These are phyloP conservation scores for Gambusia holbrooki DNA, from an alignment of 2,113 vertebrate species.

Conservation along the genomic window DNA sequence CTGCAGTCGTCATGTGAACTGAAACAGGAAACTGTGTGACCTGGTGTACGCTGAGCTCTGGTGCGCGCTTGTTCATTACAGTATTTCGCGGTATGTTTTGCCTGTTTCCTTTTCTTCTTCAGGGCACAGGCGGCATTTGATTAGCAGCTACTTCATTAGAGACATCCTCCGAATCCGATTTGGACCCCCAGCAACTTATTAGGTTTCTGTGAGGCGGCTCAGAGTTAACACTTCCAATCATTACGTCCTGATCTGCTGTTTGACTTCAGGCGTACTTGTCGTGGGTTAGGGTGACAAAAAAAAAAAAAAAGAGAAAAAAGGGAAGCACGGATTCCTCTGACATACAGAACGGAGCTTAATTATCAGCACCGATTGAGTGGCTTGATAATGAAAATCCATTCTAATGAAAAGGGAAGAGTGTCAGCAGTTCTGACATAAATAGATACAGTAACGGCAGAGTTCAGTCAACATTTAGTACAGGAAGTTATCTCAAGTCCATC, in stretches of 20 bases:
- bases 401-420: not conserved
- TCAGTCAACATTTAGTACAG: not conserved
- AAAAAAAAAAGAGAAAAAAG: not conserved
- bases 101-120: not conserved
- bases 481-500: not conserved
- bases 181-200: not conserved
- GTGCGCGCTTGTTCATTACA: not conserved
- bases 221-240: not conserved
- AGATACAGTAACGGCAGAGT: not conserved
- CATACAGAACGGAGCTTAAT: not conserved
- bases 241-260: slow-evolving; percentile 3
- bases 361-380: not conserved
- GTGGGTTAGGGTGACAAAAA: not conserved
- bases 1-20: not conserved
- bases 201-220: slow-evolving; percentile 3
- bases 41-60: not conserved
- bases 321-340: not conserved
- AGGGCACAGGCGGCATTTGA: not conserved
- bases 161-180: slow-evolving; percentile 16
- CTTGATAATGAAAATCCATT: not conserved
- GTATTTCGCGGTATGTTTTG: slow-evolving; percentile 1
- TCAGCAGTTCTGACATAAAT: not conserved
- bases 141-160: slow-evolving; percentile 17
- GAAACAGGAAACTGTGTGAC: not conserved
- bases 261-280: not conserved